Conservation (phyloP, 2,888 invertebrate species). For the Carpatolechia fugitivella region DNA sequence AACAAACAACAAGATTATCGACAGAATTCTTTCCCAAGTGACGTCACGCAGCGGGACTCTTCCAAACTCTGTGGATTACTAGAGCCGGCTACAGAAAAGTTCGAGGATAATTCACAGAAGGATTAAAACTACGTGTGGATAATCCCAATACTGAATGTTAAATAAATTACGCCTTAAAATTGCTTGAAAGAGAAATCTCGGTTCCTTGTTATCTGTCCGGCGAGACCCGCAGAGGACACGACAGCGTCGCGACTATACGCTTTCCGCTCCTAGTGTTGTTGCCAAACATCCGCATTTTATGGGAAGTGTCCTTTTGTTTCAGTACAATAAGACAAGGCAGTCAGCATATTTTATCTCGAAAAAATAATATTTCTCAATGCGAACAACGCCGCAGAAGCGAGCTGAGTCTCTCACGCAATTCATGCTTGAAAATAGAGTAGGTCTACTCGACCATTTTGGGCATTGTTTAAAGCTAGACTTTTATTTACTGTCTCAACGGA, state of each 20-base stretch:
- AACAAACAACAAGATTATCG: conserved; percentile 17
- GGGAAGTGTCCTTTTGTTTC: neutral
- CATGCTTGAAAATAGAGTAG: neutral
- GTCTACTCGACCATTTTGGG: neutral
- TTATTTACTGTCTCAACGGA: neutral
- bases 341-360: conserved; percentile 1
- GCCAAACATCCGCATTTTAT: conserved; percentile 4
- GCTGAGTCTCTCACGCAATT: neutral
- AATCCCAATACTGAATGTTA: conserved; percentile 45
- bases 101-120: conserved; percentile 61
- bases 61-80: conserved; percentile 51
- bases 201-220: conserved; percentile 53
- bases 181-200: conserved; percentile 52
- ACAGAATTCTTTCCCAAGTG: conserved; percentile 30
- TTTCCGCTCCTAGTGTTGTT: neutral
- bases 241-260: neutral
- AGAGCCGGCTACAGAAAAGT: conserved; percentile 60
- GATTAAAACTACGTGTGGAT: conserved; percentile 64
- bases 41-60: conserved; percentile 46
- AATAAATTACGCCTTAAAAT: conserved; percentile 65
- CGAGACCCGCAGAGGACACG: conserved; percentile 24
- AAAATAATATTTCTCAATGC: neutral
- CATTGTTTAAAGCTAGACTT: neutral
- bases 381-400: neutral
- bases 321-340: neutral